phyloP scores from a whole-genome alignment of 2,113 vertebrate genomes.

The Ciconia stormi region DNA sequence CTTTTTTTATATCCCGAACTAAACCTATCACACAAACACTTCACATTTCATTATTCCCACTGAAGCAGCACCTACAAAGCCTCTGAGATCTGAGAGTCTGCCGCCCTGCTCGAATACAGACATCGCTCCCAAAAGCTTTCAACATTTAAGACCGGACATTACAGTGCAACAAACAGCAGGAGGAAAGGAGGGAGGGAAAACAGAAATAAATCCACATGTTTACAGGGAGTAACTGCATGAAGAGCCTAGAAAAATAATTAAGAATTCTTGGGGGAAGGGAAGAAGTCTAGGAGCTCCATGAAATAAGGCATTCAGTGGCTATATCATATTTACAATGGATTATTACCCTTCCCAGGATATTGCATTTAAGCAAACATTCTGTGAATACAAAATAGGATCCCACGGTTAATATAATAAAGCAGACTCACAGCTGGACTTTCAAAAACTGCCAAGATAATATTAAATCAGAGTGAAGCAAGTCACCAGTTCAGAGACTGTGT shows the following conservation, averaged over 20 bases:
- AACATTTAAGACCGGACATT: neutral
- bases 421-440: neutral
- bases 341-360: slow-evolving; percentile 22
- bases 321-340: neutral
- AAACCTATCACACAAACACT: neutral
- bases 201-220: neutral
- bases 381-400: slow-evolving; percentile 12
- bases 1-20: neutral
- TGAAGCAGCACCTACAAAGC: neutral
- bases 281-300: neutral
- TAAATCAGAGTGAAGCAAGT: neutral
- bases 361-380: slow-evolving; percentile 1
- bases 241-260: slow-evolving; percentile 22
- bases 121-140: neutral
- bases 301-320: slow-evolving; percentile 2
- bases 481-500: neutral
- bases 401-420: neutral
- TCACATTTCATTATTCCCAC: neutral
- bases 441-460: neutral
- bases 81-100: neutral
- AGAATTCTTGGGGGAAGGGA: neutral
- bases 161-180: neutral
- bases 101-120: neutral
- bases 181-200: neutral
- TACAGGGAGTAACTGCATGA: neutral